Percentiles rank a stretch among this genome's conserved stretches.
Evolutionary conservation across 2,113 vertebrate species (phyloP).

Genomic region (Corythaeola cristata): DNA sequence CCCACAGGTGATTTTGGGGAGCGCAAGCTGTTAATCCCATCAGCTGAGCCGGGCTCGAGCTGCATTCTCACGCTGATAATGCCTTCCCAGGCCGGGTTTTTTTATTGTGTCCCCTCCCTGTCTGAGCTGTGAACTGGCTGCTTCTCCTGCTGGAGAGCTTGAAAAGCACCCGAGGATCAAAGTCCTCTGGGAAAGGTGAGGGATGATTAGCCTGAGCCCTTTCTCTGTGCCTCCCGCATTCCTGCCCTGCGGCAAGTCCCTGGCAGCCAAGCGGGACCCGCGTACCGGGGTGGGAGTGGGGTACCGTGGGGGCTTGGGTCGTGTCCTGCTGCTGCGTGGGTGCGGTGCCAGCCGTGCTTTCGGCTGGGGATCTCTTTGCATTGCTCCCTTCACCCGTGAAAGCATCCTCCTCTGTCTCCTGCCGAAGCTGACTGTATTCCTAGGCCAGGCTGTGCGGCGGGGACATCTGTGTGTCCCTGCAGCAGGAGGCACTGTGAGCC

Average conservation of each 20-base stretch:
- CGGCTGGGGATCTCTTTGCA: neutral
- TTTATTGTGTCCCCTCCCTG: neutral
- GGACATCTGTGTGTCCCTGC: neutral
- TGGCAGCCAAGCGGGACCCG: fast-evolving
- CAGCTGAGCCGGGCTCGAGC: neutral
- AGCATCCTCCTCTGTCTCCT: neutral
- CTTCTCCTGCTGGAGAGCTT: neutral
- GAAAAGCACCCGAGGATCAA: slow-evolving; percentile 5
- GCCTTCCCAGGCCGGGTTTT: neutral
- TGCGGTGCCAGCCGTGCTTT: neutral
- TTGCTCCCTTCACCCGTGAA: neutral
- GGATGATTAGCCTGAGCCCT: neutral
- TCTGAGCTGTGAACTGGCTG: neutral
- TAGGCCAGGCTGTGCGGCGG: neutral
- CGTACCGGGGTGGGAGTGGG: fast-evolving
- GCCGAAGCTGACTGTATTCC: neutral
- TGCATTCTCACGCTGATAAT: neutral
- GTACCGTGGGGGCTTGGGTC: neutral
- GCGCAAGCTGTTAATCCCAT: neutral
- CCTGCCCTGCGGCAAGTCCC: neutral
- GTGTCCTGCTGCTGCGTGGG: neutral
- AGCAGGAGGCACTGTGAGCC: slow-evolving; percentile 55
- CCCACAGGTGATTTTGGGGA: neutral
- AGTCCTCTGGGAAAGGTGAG: slow-evolving; percentile 6
- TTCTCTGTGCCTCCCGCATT: neutral